Base-by-base conservation (phyloP, 2,113 vertebrate genomes). In the Camelus dromedarius region DNA sequence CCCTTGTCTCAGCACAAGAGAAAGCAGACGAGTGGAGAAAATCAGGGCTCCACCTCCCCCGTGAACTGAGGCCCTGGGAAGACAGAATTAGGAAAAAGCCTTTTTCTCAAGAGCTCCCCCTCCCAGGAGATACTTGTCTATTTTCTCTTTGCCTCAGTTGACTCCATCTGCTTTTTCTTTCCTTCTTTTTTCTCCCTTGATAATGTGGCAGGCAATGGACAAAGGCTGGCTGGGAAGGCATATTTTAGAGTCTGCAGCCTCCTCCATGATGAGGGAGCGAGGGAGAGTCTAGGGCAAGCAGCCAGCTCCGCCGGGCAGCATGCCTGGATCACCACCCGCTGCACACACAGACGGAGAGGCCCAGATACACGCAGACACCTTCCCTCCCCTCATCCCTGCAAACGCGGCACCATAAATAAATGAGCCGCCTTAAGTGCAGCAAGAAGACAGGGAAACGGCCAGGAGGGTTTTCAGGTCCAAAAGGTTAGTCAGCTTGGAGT, bases 331-430 rank as follows among this genome's bases (percentile, higher is more conserved):
- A 22, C 52, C 24, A 24, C 38, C n/a, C 48, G 1, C 48, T 28
- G 24, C 38, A 73, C n/a, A 83, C 26, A 20, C 32, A 85, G 56
- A 82, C 16, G 0, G 35, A 35, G 6, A 20, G 76, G 42, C 32
- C 12, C 26, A 52, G 10, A 28, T 8, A 2, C 3, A 1, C 69
- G 66, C 50, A 89, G 18, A 77, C 52, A 10, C 0, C 0, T 15
- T 56, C 26, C 20, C 56, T 94, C 32, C 62, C 28, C 42, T 28
- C 6, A 28, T 30, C 81, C 12, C 52, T 26, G 20, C 56, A 64
- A 64, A 32, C 8, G 16, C 46, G n/a, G 32, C 0, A 0, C 6
- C 58, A 66, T 16, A 58, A 56, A 72, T 66, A 92, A 89, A 69
- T 14, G n/a, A 90, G 28, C 67, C 18, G 1, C 24, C 15, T 38